Evolutionary conservation across 2,797 vertebrate species (phyloP).

Genomic region (Linurgus olivaceus): DNA sequence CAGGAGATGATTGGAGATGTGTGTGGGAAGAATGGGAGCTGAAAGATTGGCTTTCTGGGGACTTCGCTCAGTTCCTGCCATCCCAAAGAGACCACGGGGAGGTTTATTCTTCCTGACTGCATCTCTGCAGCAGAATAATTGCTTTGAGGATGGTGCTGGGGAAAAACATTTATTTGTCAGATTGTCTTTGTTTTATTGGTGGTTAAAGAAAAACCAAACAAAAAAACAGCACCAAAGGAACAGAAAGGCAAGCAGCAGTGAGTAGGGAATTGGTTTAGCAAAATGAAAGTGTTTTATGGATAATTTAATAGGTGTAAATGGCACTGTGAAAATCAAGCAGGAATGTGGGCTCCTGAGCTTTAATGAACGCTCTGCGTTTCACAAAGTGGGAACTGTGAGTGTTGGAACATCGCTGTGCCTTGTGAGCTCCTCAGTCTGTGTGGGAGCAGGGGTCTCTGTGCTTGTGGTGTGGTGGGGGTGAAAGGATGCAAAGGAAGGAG

Average conservation of each 20-base stretch:
- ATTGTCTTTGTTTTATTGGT: background rate
- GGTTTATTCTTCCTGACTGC: conserved; percentile 47
- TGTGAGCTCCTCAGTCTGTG: rapidly evolving
- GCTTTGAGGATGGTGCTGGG: background rate
- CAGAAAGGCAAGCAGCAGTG: background rate
- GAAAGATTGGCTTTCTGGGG: conserved; percentile 42
- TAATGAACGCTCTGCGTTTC: background rate
- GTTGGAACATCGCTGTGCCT: background rate
- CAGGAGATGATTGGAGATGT: conserved; percentile 54
- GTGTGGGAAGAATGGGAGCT: conserved; percentile 58
- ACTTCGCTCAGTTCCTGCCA: conserved; percentile 48
- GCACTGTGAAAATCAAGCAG: background rate
- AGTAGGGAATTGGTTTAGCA: background rate
- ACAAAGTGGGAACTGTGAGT: background rate
- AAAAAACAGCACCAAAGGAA: background rate
- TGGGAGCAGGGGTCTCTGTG: background rate
- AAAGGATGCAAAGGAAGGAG: background rate
- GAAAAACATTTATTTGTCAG: background rate
- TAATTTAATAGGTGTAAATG: background rate
- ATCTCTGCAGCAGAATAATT: conserved; percentile 14
- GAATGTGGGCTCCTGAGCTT: background rate
- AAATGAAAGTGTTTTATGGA: background rate
- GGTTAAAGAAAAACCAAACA: no score
- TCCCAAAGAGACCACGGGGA: background rate
- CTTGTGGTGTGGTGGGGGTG: background rate